Base-by-base conservation (phyloP, 1,140 invertebrate genomes). In the Conus ventricosus region DNA sequence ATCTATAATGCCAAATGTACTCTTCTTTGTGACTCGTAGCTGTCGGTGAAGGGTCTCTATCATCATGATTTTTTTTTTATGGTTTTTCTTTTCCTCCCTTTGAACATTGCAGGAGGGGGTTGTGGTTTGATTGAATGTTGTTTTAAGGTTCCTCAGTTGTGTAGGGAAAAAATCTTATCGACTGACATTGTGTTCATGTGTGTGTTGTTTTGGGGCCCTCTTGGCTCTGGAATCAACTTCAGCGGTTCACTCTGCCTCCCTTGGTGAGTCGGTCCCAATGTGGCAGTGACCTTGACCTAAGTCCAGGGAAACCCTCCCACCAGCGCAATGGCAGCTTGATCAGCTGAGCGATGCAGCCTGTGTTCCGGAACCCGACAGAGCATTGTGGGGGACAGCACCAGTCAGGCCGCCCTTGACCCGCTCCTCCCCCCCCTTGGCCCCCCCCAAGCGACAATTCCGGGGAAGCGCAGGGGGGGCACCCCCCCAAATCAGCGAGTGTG, bases 401-500 rank as follows among this genome's bases (percentile, higher is more conserved):
- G 80, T 53, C 63, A 11, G n/a, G 13, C 25, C 39, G 7, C 8
- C 82, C 55, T 27, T 84, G 23, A 60, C 82, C 23, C 80, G 76
- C 76, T 80, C 20, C 27, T 0, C n/a, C 17, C 75, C 85, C 15
- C n/a, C 85, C n/a, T 27, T 78, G 54, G 8, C 25, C 39, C 57
- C 85, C 20, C 75, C 85, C 75, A 78, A 75, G 75, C 71, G 85
- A 87, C 71, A 78, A n/a, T 87, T 88, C 27, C 87, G 89, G 80
- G 91, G 91, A 75, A 88, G 90, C 81, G 91, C 87, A 91, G 91
- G 71, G 91, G 91, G 71, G 92, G 92, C 88, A 92, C 91, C 87
- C 91, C 87, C 91, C 92, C 57, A 92, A 92, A 92, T 92, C 55
- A 93, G 92, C 76, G 92, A 93, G 89, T 81, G 89, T 10, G 92